These are phyloP conservation scores for Aspidoscelis tigris DNA, from an alignment of 2,113 vertebrate genomes.

Conservation along the genomic window DNA sequence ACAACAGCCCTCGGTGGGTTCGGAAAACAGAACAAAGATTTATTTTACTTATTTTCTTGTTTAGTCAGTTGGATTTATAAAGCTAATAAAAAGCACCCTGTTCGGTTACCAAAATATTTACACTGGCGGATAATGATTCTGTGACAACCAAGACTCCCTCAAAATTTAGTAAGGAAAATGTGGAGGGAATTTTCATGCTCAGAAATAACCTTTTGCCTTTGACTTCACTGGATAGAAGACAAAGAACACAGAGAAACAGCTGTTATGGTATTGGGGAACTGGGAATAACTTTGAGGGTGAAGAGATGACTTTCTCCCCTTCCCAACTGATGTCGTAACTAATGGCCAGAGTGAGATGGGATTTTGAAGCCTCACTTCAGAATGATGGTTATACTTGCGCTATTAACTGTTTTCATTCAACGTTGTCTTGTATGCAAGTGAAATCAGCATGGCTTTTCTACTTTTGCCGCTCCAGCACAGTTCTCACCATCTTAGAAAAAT, in stretches of 20 bases:
- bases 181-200: background rate
- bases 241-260: background rate
- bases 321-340: background rate
- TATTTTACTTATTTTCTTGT: slow-evolving; percentile 20
- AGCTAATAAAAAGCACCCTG: slow-evolving; percentile 21
- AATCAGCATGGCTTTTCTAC: background rate
- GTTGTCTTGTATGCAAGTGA: background rate
- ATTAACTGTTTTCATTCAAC: background rate
- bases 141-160: slow-evolving; percentile 1
- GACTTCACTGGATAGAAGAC: background rate
- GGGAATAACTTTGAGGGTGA: background rate
- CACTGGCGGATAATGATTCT: slow-evolving; percentile 6
- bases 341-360: background rate
- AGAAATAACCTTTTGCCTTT: background rate
- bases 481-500: too few species aligned
- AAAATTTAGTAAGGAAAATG: background rate
- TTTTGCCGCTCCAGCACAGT: too few species aligned
- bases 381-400: background rate
- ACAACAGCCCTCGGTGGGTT: background rate
- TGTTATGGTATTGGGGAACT: background rate
- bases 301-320: background rate
- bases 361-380: background rate
- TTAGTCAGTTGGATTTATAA: slow-evolving; percentile 2
- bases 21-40: slow-evolving; percentile 3
- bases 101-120: slow-evolving; percentile 35